Percentiles rank a stretch among this genome's conserved stretches.
phyloP scores from a whole-genome alignment of 2,888 invertebrate genomes.

The Synergus umbraculus region DNA sequence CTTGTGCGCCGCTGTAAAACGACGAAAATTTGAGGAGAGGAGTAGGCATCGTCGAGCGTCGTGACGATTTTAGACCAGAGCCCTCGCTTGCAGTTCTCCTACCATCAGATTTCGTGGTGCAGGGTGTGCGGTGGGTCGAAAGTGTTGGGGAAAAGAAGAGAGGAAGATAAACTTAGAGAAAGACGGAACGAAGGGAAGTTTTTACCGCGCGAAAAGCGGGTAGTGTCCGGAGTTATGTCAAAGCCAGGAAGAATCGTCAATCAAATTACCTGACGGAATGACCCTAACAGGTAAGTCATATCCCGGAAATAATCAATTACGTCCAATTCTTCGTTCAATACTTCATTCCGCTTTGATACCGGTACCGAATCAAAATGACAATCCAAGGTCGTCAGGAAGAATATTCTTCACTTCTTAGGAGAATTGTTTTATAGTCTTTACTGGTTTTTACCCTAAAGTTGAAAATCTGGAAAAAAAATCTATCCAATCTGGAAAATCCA shows the following conservation, averaged over 20 bases:
- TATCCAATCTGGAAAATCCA: too few species aligned
- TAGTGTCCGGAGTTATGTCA: constrained; percentile 65
- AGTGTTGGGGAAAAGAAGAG: constrained; percentile 42
- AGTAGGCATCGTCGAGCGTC: constrained; percentile 52
- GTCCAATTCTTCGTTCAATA: constrained; percentile 35
- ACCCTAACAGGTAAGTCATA: constrained; percentile 72
- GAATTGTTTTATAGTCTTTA: background rate
- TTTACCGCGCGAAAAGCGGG: constrained; percentile 46
- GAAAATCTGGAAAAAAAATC: background rate
- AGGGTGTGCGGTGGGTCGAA: constrained; percentile 60
- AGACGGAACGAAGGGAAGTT: constrained; percentile 43
- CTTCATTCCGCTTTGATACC: constrained; percentile 33
- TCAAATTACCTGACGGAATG: constrained; percentile 70
- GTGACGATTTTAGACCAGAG: constrained; percentile 75
- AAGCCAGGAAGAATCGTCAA: constrained; percentile 62
- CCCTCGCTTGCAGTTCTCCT: constrained; percentile 66
- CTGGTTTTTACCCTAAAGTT: too few species aligned
- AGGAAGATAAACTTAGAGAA: constrained; percentile 23
- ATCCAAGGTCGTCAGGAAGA: background rate
- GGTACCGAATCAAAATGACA: constrained; percentile 22
- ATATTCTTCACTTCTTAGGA: background rate
- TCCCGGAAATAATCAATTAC: background rate
- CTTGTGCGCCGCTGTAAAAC: constrained; percentile 62
- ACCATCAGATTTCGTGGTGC: constrained; percentile 69
- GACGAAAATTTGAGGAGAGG: constrained; percentile 56